Evolutionary conservation across 2,113 vertebrate species (phyloP), one percentile per base, ranked within the genome.

Genomic region (Gorsachius goisagi): DNA sequence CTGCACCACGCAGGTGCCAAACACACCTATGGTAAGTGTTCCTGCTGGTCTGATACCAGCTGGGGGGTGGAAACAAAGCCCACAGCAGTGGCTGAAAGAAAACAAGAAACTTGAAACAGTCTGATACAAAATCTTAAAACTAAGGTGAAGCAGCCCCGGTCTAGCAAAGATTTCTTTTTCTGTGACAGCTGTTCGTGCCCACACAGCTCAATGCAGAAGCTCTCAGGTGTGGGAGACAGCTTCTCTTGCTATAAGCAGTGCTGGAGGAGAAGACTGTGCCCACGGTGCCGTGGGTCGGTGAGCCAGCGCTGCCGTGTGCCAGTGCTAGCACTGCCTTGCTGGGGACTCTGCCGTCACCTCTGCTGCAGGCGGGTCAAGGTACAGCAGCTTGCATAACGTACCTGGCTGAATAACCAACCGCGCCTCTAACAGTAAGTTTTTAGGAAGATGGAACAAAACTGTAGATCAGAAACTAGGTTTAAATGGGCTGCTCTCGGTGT

Each of bases 261-360:
- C 15, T 52, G 23, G 56, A 20, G 35, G 18, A 71, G 50, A 11
- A 19, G 8, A 4, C 22, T 7, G 5, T 20, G 35, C 28, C 32
- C 12, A 30, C 16, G 13, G n/a, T 9, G 32, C 44, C 8, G 19
- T 10, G 35, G 18, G 67, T 3, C 3, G 5, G 30, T 47, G 53
- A 22, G 52, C 11, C 9, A 3, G 55, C 0, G 4, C 18, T 35
- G 0, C 20, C 1, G 0, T 11, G 26, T 6, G 0, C 15, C 0
- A 1, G 26, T 4, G 23, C 12, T 5, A 4, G 6, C 13, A 1
- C 19, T 55, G 3, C 20, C 28, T 33, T n/a, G 28, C 11, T 11
- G 4, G 39, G 21, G 12, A 1, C 37, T 18, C 41, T 50, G 58
- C 27, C 64, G 15, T 41, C 60, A 7, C 9, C 24, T 30, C 68